phyloP scores from a whole-genome alignment of 2,888 invertebrate genomes.

The Diplazon laetatorius region DNA sequence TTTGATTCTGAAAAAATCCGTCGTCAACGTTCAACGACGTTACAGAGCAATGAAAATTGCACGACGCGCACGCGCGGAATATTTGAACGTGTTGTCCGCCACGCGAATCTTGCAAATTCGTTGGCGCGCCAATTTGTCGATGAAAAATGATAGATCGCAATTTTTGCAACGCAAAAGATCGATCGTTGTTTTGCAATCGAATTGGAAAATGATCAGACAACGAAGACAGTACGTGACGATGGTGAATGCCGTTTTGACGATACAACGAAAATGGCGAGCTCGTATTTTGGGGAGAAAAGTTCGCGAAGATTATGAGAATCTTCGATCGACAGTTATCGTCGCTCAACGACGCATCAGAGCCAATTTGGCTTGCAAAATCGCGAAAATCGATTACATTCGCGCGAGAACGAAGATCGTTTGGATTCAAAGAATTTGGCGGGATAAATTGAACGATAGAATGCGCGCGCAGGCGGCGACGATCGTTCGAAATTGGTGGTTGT shows the following conservation, averaged over 20 bases:
- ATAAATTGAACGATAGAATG: constrained; percentile 66
- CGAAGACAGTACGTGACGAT: constrained; percentile 45
- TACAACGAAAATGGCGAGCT: constrained; percentile 82
- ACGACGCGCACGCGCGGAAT: constrained; percentile 69
- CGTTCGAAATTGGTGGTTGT: constrained; percentile 70
- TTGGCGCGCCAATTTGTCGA: constrained; percentile 76
- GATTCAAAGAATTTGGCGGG: constrained; percentile 82
- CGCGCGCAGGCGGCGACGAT: constrained; percentile 73
- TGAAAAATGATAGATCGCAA: constrained; percentile 47
- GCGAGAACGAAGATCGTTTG: constrained; percentile 69
- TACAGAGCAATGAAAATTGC: constrained; percentile 81
- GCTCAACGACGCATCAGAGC: constrained; percentile 69
- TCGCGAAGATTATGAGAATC: constrained; percentile 72
- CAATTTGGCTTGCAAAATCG: constrained; percentile 20
- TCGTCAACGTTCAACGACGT: constrained; percentile 81
- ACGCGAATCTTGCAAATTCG: constrained; percentile 79
- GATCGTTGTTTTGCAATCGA: constrained; percentile 73
- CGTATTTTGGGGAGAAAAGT: constrained; percentile 76
- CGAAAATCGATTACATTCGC: constrained; percentile 73
- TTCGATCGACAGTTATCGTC: constrained; percentile 51
- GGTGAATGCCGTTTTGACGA: constrained; percentile 73
- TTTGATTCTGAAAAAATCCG: constrained; percentile 74
- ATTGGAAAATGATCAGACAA: constrained; percentile 65
- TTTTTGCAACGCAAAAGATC: constrained; percentile 59
- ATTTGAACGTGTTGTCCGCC: constrained; percentile 71